phyloP scores from a whole-genome alignment of 2,888 invertebrate genomes.

The Mycogona germanica region DNA sequence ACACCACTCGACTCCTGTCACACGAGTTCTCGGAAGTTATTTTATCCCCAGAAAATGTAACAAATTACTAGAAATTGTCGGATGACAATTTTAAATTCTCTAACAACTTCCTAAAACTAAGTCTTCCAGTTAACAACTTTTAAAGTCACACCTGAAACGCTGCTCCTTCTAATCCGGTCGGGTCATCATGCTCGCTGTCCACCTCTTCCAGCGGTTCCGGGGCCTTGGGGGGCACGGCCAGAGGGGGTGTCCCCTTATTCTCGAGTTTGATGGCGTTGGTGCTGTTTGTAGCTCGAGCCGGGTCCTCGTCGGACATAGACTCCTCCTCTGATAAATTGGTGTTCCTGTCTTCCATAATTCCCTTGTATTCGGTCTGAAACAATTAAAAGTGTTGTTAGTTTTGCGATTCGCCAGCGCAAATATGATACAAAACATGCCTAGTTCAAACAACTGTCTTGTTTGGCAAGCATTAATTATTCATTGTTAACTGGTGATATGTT shows the following conservation, averaged over 20 bases:
- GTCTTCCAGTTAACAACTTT: neutral
- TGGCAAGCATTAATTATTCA: too few relatives aligned
- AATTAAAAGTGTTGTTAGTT: too few relatives aligned
- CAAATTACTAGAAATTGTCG: too few relatives aligned
- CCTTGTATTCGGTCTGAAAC: slow-evolving; percentile 32
- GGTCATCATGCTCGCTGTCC: slow-evolving; percentile 44
- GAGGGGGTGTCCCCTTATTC: slow-evolving; percentile 15
- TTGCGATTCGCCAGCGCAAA: too few relatives aligned
- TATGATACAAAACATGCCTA: too few relatives aligned
- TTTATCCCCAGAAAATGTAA: too few relatives aligned
- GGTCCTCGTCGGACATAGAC: slow-evolving; percentile 28
- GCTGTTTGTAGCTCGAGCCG: slow-evolving; percentile 21
- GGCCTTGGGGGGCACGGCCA: slow-evolving; percentile 6
- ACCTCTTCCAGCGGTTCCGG: slow-evolving; percentile 31
- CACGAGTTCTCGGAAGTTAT: too few relatives aligned
- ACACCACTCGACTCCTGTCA: too few relatives aligned
- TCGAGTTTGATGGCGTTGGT: slow-evolving; percentile 23
- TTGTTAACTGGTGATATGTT: too few relatives aligned
- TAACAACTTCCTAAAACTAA: neutral
- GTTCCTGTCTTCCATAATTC: slow-evolving; percentile 32
- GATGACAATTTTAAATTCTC: too few relatives aligned
- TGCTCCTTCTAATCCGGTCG: slow-evolving; percentile 68
- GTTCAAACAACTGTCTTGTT: too few relatives aligned
- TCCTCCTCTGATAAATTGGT: slow-evolving; percentile 34
- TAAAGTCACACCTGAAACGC: slow-evolving; percentile 48